Conservation (phyloP, 2,113 vertebrate genomes). For the Aix galericulata region DNA sequence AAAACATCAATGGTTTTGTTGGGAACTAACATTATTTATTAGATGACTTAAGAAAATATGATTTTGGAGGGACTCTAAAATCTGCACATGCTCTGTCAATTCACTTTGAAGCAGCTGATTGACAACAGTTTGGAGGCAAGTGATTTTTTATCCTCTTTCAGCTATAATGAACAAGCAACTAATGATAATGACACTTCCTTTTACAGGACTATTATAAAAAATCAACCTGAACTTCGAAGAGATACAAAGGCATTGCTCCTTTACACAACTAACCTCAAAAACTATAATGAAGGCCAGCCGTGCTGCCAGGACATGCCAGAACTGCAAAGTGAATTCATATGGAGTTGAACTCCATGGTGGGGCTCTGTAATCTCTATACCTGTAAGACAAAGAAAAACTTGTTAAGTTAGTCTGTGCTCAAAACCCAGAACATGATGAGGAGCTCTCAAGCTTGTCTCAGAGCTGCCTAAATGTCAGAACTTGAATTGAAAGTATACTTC, state of each 20-base stretch:
- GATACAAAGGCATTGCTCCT: neutral
- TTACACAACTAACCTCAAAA: conserved; percentile 87
- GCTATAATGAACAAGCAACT: neutral
- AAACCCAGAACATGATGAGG: neutral
- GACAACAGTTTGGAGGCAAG: neutral
- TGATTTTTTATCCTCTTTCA: neutral
- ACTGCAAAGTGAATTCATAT: conserved; percentile 95
- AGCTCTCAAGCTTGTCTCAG: neutral
- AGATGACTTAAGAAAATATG: neutral
- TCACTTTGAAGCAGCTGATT: neutral
- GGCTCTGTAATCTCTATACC: conserved; percentile 94
- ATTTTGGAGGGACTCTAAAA: neutral
- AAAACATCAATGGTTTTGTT: neutral
- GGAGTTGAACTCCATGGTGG: conserved; percentile 90
- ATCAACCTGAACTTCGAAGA: neutral
- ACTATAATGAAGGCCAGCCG: conserved; percentile 97
- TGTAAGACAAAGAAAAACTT: conserved; percentile 41
- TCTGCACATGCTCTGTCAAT: neutral
- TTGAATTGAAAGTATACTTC: neutral
- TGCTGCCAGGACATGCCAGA: conserved; percentile 96
- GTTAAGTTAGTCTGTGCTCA: neutral
- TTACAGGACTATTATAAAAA: neutral
- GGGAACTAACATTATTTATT: neutral
- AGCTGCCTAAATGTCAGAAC: neutral
- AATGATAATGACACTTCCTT: neutral